Percentiles rank a stretch among this genome's conserved stretches.
Evolutionary conservation across 92 coral and sea anemone species (phyloP).

Genomic region (Desmophyllum pertusum): DNA sequence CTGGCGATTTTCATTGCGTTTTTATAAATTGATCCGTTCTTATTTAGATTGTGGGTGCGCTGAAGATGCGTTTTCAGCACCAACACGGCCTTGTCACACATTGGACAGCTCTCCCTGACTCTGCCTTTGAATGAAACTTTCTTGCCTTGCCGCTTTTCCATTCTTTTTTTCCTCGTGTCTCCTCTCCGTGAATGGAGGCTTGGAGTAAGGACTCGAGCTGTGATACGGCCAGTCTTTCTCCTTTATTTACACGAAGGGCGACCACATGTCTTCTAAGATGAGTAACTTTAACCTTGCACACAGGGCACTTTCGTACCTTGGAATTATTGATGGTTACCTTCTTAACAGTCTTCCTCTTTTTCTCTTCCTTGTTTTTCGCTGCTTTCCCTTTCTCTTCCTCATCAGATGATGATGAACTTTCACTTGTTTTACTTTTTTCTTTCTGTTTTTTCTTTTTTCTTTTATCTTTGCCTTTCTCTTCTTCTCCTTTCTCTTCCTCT

Average conservation of each 20-base stretch:
- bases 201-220: slow-evolving; percentile 21
- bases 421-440: not conserved
- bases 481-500: not conserved
- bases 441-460: too few species aligned
- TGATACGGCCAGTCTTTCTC: slow-evolving; percentile 22
- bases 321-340: slow-evolving; percentile 26
- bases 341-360: slow-evolving; percentile 10
- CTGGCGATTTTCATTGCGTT: too few species aligned
- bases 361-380: slow-evolving; percentile 10
- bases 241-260: slow-evolving; percentile 31
- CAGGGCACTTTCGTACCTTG: slow-evolving; percentile 22
- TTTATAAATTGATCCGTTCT: too few species aligned
- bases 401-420: too few species aligned
- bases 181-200: slow-evolving; percentile 24
- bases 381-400: not conserved
- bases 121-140: slow-evolving; percentile 21
- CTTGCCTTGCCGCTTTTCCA: slow-evolving; percentile 16
- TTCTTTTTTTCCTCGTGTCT: slow-evolving; percentile 11
- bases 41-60: slow-evolving; percentile 25
- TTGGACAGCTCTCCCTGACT: slow-evolving; percentile 18
- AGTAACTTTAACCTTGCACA: slow-evolving; percentile 5
- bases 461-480: slow-evolving; percentile 1
- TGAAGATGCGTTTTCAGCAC: slow-evolving; percentile 22
- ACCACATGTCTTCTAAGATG: slow-evolving; percentile 26
- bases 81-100: slow-evolving; percentile 18